These are phyloP conservation scores for Heliothis virescens DNA, from an alignment of 1,140 invertebrate species.

Conservation along the genomic window DNA sequence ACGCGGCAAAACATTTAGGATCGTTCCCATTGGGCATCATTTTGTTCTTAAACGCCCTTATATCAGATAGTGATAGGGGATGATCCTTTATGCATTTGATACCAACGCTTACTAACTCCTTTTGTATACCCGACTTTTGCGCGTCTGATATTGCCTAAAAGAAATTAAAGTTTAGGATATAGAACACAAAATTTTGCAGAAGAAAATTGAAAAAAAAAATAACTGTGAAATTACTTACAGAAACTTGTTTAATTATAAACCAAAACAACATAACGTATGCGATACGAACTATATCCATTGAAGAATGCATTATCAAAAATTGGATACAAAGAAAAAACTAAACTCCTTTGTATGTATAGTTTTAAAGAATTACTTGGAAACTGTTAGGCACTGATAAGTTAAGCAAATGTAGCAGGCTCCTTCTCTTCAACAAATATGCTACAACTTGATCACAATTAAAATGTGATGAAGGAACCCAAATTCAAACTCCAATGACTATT, in stretches of 20 bases:
- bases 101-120: slow-evolving; percentile 50
- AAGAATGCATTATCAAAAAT: neutral
- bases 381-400: no score
- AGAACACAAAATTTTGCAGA: neutral
- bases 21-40: slow-evolving; percentile 51
- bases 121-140: slow-evolving; percentile 62
- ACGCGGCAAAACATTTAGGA: slow-evolving; percentile 57
- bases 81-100: slow-evolving; percentile 55
- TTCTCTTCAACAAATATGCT: neutral
- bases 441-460: neutral
- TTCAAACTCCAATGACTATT: neutral
- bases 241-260: slow-evolving; percentile 22
- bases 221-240: neutral
- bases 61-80: slow-evolving; percentile 54
- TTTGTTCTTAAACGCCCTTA: slow-evolving; percentile 53
- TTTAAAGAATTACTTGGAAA: no score
- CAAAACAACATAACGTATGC: slow-evolving; percentile 12
- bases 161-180: neutral
- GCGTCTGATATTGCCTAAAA: slow-evolving; percentile 64
- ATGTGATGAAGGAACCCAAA: neutral
- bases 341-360: no score
- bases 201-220: neutral
- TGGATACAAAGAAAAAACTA: no score
- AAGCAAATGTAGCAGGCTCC: no score
- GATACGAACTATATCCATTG: slow-evolving; percentile 10